Evolutionary conservation across 2,113 vertebrate genomes (phyloP).

Genomic region (Periophthalmodon schlosseri): DNA sequence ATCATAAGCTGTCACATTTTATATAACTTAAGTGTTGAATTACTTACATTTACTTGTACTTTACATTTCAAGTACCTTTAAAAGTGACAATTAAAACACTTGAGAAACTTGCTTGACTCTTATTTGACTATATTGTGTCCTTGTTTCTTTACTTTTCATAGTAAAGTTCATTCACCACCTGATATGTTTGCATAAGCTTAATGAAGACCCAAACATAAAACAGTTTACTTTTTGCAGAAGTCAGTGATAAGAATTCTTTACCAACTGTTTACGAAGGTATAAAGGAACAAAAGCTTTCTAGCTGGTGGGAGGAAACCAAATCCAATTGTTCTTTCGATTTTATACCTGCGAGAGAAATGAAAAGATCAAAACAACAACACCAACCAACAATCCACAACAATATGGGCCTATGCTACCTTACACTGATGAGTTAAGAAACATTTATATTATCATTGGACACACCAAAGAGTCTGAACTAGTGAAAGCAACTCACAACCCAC

Average conservation of each 20-base stretch:
- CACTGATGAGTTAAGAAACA: background rate
- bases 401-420: background rate
- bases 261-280: slow-evolving; percentile 3
- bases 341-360: background rate
- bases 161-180: background rate
- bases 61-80: background rate
- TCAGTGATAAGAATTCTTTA: background rate
- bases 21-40: background rate
- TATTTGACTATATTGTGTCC: background rate
- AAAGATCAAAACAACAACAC: slow-evolving; percentile 1
- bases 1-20: background rate
- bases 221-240: background rate
- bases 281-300: background rate
- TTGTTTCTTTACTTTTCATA: background rate
- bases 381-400: background rate
- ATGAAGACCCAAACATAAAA: background rate
- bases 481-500: background rate
- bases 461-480: background rate
- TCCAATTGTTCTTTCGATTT: slow-evolving; percentile 1
- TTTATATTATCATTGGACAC: background rate
- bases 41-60: background rate
- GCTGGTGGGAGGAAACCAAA: background rate
- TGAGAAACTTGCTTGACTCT: background rate
- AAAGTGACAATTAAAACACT: background rate
- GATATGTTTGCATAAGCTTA: background rate